Percentiles rank a stretch among this genome's conserved stretches.
Conservation (phyloP, 92 coral and sea anemone genomes). For the Pocillopora meandrina region DNA sequence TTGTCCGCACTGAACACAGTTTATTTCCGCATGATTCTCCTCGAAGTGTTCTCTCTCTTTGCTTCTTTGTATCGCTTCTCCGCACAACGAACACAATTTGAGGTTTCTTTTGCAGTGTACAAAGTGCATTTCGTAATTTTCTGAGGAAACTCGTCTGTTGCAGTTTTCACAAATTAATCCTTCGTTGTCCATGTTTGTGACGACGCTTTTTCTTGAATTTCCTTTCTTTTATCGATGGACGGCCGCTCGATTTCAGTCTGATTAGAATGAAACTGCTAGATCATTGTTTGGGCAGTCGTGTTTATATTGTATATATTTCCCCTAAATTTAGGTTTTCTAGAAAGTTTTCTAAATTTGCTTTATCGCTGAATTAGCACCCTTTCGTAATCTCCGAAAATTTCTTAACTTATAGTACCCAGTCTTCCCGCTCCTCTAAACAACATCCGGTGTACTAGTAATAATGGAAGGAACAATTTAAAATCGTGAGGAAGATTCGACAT, state of each 20-base stretch:
- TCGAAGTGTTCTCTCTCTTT: conserved; percentile 73
- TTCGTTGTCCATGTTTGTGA: conserved; percentile 1
- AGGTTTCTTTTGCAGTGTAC: conserved; percentile 80
- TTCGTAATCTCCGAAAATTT: background rate
- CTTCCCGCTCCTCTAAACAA: background rate
- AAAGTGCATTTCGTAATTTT: conserved; percentile 84
- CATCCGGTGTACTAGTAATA: background rate
- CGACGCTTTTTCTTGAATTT: background rate
- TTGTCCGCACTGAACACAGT: conserved; percentile 59
- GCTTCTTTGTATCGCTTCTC: conserved; percentile 65
- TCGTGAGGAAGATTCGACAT: no score
- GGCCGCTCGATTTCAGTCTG: no score
- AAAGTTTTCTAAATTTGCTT: background rate
- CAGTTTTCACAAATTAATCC: conserved; percentile 55
- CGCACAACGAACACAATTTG: conserved; percentile 70
- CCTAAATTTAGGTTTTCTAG: background rate
- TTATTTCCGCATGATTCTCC: conserved; percentile 67
- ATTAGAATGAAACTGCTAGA: background rate
- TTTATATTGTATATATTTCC: conserved; percentile 19
- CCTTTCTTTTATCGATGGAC: background rate
- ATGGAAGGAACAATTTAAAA: no score
- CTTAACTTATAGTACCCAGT: conserved; percentile 12
- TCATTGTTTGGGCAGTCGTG: background rate
- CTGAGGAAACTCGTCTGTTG: conserved; percentile 71
- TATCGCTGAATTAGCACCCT: background rate